phyloP scores from a whole-genome alignment of 2,888 invertebrate species.

The Kryphioiulus occultus region DNA sequence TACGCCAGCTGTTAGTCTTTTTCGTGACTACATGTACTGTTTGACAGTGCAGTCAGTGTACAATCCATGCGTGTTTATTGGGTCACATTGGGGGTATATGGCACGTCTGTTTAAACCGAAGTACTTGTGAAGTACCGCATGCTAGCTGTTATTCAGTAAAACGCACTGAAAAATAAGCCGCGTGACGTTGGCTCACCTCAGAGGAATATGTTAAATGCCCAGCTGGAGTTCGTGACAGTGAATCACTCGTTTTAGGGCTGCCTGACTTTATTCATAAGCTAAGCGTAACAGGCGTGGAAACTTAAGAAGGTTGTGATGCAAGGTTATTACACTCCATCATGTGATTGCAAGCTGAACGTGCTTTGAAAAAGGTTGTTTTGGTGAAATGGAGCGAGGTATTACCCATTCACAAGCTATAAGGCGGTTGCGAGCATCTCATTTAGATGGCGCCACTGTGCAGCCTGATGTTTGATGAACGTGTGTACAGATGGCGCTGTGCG shows the following conservation, averaged over 20 bases:
- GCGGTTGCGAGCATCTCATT: too few species aligned
- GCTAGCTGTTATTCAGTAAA: too few species aligned
- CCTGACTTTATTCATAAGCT: background rate
- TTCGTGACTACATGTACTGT: too few species aligned
- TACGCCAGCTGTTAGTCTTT: too few species aligned
- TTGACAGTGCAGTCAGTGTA: too few species aligned
- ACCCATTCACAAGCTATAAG: background rate
- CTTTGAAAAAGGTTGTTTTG: background rate
- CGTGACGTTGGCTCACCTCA: background rate
- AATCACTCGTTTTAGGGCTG: background rate
- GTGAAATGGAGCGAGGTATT: background rate
- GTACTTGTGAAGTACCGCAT: too few species aligned
- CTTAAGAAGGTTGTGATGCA: background rate
- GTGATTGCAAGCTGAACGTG: background rate
- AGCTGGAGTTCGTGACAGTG: slow-evolving; percentile 9
- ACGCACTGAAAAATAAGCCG: background rate
- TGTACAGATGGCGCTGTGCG: too few species aligned
- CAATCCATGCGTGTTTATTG: too few species aligned
- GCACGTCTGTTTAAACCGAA: too few species aligned
- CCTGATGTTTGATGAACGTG: too few species aligned
- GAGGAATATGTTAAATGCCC: background rate
- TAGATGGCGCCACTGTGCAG: too few species aligned
- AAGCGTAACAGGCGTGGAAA: background rate
- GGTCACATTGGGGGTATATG: too few species aligned
- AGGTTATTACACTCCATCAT: background rate